Percentiles rank a stretch among this genome's conserved stretches.
Conservation (phyloP, 1,140 invertebrate genomes). For the Cataglyphis hispanica region DNA sequence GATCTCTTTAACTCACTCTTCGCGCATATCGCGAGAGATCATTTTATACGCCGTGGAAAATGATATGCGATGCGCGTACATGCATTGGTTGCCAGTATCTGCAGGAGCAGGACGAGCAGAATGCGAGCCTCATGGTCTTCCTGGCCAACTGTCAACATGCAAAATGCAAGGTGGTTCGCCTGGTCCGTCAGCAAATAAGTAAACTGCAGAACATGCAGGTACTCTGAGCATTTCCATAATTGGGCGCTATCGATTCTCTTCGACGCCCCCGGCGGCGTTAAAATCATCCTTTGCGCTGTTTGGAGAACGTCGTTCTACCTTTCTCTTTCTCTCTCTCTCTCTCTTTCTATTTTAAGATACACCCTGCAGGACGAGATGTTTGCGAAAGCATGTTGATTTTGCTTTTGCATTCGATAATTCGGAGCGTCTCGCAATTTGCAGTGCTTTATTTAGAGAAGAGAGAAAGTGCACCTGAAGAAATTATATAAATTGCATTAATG, state of each 20-base stretch:
- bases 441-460: not conserved
- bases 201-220: conserved; percentile 73
- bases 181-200: conserved; percentile 77
- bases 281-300: conserved; percentile 25
- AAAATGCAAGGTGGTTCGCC: conserved; percentile 78
- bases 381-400: conserved; percentile 38
- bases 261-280: not conserved
- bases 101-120: not conserved
- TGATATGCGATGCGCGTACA: conserved; percentile 62
- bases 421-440: conserved; percentile 2
- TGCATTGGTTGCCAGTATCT: conserved; percentile 19
- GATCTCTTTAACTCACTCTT: not conserved
- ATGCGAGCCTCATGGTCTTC: conserved; percentile 68
- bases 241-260: conserved; percentile 41
- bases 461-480: not conserved
- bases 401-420: conserved; percentile 1
- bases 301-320: not conserved
- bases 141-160: conserved; percentile 70
- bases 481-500: conserved; percentile 15
- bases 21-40: not conserved
- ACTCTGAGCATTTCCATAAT: conserved; percentile 54
- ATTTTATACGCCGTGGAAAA: not conserved
- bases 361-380: not conserved
- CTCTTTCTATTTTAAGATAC: conserved; percentile 25
- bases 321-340: too few relatives aligned